A percentile compares a stretch with the other conserved stretches of the same genome.
Evolutionary conservation across 2,888 invertebrate species (phyloP).

Genomic region (Electrophaes corylata): DNA sequence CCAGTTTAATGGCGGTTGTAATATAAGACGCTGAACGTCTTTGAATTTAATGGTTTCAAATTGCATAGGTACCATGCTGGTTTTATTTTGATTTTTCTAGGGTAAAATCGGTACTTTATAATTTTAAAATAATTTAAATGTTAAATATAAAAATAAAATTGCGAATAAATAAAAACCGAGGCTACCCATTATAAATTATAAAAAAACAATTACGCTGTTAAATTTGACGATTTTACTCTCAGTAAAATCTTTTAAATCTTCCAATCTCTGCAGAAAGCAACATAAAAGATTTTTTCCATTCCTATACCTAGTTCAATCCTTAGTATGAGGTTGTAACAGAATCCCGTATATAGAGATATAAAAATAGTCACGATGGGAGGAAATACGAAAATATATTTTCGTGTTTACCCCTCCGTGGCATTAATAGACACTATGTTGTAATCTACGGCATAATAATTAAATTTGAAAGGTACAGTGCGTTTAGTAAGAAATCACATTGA

Average conservation of each 20-base stretch:
- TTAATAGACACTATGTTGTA: slow-evolving; percentile 36
- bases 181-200: too few species aligned
- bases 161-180: too few species aligned
- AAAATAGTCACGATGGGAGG: slow-evolving; percentile 45
- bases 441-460: slow-evolving; percentile 17
- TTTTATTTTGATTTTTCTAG: too few species aligned
- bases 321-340: slow-evolving; percentile 60
- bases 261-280: slow-evolving; percentile 9
- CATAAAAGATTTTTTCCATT: background rate
- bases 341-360: slow-evolving; percentile 40
- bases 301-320: slow-evolving; percentile 2
- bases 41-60: too few species aligned
- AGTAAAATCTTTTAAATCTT: slow-evolving; percentile 10
- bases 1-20: too few species aligned
- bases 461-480: slow-evolving; percentile 36
- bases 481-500: slow-evolving; percentile 84
- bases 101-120: too few species aligned
- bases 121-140: too few species aligned
- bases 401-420: slow-evolving; percentile 33
- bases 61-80: too few species aligned
- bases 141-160: too few species aligned
- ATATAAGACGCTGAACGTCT: too few species aligned
- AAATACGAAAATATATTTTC: slow-evolving; percentile 27
- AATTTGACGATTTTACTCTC: slow-evolving; percentile 14
- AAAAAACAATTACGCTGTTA: background rate